These are phyloP conservation scores for Picus viridis DNA, from an alignment of 2,797 vertebrate genomes.

Conservation along the genomic window DNA sequence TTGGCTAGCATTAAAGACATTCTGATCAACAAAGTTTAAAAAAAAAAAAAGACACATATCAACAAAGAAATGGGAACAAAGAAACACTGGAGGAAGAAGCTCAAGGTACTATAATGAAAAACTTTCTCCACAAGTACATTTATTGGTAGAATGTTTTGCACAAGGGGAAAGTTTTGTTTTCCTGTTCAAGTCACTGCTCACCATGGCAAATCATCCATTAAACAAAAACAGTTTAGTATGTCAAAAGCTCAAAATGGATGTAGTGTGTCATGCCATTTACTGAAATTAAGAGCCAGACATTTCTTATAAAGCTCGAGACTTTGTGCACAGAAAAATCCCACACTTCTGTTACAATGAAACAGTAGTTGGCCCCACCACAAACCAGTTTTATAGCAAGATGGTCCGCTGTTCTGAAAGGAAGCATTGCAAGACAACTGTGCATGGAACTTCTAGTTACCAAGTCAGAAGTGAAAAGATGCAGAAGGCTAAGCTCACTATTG, in stretches of 20 bases:
- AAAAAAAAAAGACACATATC: constrained; percentile 90
- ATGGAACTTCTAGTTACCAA: constrained; percentile 7
- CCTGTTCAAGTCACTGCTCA: constrained; percentile 61
- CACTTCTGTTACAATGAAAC: constrained; percentile 1
- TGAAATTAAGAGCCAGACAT: constrained; percentile 74
- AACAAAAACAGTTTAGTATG: constrained; percentile 56
- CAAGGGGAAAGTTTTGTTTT: constrained; percentile 30
- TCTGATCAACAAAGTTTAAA: constrained; percentile 94
- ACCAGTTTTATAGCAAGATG: constrained; percentile 32
- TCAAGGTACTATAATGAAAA: constrained; percentile 48
- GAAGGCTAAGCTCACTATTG: neutral
- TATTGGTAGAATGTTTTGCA: constrained; percentile 38
- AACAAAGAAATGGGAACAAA: constrained; percentile 80
- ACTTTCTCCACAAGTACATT: constrained; percentile 53
- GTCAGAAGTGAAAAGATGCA: constrained; percentile 5
- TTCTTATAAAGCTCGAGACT: constrained; percentile 45
- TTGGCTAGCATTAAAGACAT: constrained; percentile 99
- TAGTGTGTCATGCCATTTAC: constrained; percentile 99
- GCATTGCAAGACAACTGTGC: neutral
- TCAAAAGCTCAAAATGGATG: constrained; percentile 85
- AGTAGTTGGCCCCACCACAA: constrained; percentile 31
- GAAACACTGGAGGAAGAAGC: constrained; percentile 72
- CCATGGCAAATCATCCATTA: constrained; percentile 60
- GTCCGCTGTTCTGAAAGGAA: constrained; percentile 57
- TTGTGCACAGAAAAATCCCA: constrained; percentile 31